Percentiles rank a stretch among this genome's conserved stretches.
phyloP scores from a whole-genome alignment of 2,797 vertebrate species.

The Phrynocephalus guinanensis region DNA sequence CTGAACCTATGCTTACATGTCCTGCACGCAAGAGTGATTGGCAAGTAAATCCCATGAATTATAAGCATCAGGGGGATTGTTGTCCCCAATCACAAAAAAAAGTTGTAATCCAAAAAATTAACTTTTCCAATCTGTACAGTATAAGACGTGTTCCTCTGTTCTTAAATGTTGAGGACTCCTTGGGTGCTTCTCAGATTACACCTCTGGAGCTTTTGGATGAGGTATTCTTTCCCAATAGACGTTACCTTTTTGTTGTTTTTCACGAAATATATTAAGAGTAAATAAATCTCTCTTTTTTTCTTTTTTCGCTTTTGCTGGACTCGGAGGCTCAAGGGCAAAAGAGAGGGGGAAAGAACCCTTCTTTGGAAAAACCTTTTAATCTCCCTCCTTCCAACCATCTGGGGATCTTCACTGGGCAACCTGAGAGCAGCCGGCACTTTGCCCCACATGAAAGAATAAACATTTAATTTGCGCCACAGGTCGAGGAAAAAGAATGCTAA shows the following conservation, averaged over 20 bases:
- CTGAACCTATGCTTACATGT: no score
- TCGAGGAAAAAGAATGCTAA: constrained; percentile 66
- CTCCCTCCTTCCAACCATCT: background rate
- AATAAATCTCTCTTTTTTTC: background rate
- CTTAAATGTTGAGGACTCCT: no score
- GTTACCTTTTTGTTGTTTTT: no score
- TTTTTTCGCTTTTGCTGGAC: background rate
- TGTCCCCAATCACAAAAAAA: no score
- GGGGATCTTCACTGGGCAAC: constrained; percentile 39
- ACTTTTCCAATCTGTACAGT: background rate
- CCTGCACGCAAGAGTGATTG: no score
- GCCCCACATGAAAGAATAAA: constrained; percentile 72
- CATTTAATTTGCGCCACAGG: constrained; percentile 67
- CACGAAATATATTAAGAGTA: background rate
- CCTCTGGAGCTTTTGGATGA: background rate
- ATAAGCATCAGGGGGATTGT: no score
- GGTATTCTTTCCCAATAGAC: no score
- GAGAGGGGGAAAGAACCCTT: background rate
- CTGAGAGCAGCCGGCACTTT: constrained; percentile 63
- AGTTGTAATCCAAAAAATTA: background rate
- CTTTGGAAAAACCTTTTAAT: background rate
- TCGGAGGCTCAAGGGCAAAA: background rate
- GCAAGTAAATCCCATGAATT: no score
- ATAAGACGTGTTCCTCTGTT: background rate
- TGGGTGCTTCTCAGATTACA: background rate